phyloP scores from a whole-genome alignment of 1,140 invertebrate species.

The Cherax destructor region DNA sequence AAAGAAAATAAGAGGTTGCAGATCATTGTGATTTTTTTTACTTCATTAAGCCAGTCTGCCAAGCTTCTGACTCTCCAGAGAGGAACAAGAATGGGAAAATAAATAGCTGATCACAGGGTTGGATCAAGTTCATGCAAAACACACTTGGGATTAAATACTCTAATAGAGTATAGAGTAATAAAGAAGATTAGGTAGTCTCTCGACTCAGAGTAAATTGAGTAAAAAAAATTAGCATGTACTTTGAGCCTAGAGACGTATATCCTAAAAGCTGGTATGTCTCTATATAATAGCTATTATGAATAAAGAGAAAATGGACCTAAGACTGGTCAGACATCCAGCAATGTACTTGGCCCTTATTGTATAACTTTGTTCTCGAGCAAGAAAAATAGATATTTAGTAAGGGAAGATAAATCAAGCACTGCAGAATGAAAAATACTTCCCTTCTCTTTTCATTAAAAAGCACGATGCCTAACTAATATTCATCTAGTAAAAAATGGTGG shows the following conservation, averaged over 20 bases:
- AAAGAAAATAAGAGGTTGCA: conserved; percentile 18
- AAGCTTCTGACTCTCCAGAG: conserved; percentile 61
- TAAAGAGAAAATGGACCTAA: conserved; percentile 53
- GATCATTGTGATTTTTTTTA: conserved; percentile 39
- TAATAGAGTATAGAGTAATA: conserved; percentile 43
- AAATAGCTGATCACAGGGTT: conserved; percentile 52
- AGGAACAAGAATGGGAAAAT: conserved; percentile 56
- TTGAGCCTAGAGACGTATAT: conserved; percentile 60
- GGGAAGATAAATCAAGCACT: conserved; percentile 69
- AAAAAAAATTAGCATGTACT: conserved; percentile 66
- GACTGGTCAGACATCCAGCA: conserved; percentile 53
- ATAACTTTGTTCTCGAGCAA: conserved; percentile 61
- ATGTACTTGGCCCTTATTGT: conserved; percentile 60
- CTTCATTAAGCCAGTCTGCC: conserved; percentile 57
- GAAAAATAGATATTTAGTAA: conserved; percentile 68
- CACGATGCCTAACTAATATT: conserved; percentile 66
- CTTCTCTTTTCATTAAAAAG: conserved; percentile 67
- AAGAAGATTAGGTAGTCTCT: conserved; percentile 42
- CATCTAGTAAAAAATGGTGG: conserved; percentile 66
- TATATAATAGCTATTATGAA: conserved; percentile 58
- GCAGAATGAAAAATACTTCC: conserved; percentile 68
- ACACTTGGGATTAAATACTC: conserved; percentile 58
- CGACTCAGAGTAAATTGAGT: conserved; percentile 55
- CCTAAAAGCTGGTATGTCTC: conserved; percentile 58
- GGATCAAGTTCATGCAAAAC: conserved; percentile 62